Evolutionary conservation across 2,797 vertebrate genomes (phyloP).

Genomic region (Ispidina lecontei): DNA sequence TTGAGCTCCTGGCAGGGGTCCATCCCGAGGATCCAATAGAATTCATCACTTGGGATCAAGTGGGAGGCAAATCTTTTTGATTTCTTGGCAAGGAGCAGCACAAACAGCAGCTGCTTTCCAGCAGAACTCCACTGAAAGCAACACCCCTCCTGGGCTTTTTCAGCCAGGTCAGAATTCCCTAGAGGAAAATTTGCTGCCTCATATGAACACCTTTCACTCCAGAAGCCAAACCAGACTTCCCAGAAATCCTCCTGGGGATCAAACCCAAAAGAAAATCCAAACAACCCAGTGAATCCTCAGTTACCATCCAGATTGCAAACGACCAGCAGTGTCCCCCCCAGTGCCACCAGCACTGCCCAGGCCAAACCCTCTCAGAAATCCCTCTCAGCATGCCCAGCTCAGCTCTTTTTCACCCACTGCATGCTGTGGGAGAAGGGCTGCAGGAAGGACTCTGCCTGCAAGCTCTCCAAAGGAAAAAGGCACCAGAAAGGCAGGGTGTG

Average conservation of each 20-base stretch:
- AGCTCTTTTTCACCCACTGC: neutral
- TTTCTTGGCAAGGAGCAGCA: constrained; percentile 36
- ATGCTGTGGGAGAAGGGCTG: neutral
- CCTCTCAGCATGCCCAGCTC: neutral
- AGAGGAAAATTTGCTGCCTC: neutral
- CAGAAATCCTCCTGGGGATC: neutral
- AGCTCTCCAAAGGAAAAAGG: rapidly evolving
- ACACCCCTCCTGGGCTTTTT: neutral
- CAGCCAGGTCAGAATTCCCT: neutral
- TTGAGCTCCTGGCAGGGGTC: neutral
- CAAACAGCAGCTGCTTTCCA: constrained; percentile 34
- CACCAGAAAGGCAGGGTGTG: rapidly evolving
- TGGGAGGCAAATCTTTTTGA: constrained; percentile 36
- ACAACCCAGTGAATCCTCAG: rapidly evolving
- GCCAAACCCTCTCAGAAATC: neutral
- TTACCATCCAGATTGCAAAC: neutral
- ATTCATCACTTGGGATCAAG: constrained; percentile 30
- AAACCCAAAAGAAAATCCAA: neutral
- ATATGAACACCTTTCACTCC: neutral
- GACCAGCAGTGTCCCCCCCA: neutral
- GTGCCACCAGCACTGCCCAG: neutral
- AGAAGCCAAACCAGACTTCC: neutral
- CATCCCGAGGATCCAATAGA: neutral
- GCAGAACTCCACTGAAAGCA: neutral
- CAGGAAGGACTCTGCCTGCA: neutral